Base-by-base conservation (phyloP, 2,113 vertebrate species). In the Psephotus haematonotus region DNA sequence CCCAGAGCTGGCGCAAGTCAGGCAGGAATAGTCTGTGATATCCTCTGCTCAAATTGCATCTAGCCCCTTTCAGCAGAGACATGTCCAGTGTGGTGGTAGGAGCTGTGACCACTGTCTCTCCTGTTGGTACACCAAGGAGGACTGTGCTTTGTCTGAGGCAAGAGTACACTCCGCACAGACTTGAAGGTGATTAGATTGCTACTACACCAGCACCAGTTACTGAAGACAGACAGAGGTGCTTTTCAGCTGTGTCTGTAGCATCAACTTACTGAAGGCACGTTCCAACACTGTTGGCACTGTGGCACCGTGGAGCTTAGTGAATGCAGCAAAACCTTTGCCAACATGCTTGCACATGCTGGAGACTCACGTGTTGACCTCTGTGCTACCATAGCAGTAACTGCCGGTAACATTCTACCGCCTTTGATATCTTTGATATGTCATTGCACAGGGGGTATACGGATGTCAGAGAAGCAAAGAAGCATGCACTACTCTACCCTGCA, bases 101-200 rank as follows among this genome's bases (percentile, higher is more conserved):
- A 60, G 3, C 18, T 37, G 29, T 75, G 49, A 43, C 4, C 1
- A 0, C 17, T 65, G 22, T 49, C 1, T 0, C 10, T 81, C 27
- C 27, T 53, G 50, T 23, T 62, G 50, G 19, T 52, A 70, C 52
- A 59, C 50, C 16, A 50, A 68, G 37, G 47, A 69, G 16, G 29
- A 75, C 2, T 0, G 2, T 70, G n/a, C 15, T 79, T 67, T 88
- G 39, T 14, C 11, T 63, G 20, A 28, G 19, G 44, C 39, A 85
- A 77, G 10, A 55, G 9, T 8, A 77, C 17, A 28, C 12, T 80
- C 22, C 25, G 3, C 69, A 16, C 3, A 55, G 43, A 33, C 33
- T 81, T 64, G 17, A 9, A 24, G 23, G 31, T 81, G 44, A 53
- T 63, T 24, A 57, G 7, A 55, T 43, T 52, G 37, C 55, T 65